phyloP scores from a whole-genome alignment of 37 sponge, comb jelly and placozoan genomes.

The Spongia lamella region DNA sequence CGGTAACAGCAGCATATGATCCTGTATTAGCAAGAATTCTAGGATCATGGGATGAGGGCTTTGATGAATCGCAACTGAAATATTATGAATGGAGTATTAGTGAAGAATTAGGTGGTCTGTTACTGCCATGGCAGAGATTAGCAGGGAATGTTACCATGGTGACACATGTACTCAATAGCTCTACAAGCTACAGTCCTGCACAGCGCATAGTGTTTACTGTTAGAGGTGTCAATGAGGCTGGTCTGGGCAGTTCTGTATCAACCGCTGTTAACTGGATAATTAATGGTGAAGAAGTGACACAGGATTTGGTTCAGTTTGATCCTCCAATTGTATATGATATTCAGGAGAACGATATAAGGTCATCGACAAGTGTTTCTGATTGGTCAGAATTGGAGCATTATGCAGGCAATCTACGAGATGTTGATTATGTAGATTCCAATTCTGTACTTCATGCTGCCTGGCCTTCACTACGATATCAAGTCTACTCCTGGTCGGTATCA shows the following conservation, averaged over 20 bases:
- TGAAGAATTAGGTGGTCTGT: neutral
- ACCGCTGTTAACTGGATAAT: neutral
- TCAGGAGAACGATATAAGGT: neutral
- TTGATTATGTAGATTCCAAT: conserved; percentile 41
- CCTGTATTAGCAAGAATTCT: conserved; percentile 23
- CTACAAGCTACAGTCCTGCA: neutral
- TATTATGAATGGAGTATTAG: conserved; percentile 58
- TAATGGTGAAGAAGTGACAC: conserved; percentile 7
- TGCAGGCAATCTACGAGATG: conserved; percentile 11
- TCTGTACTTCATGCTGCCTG: conserved; percentile 55
- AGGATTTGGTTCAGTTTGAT: neutral
- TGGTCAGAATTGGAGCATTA: conserved; percentile 32
- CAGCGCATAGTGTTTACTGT: conserved; percentile 14
- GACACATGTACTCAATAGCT: no score
- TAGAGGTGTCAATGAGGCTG: conserved; percentile 31
- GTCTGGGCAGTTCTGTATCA: neutral
- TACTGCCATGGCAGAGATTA: conserved; percentile 32
- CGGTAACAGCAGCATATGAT: conserved; percentile 33
- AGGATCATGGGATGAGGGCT: conserved; percentile 33
- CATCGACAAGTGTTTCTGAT: neutral
- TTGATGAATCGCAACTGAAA: conserved; percentile 2
- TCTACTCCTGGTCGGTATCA: conserved; percentile 62
- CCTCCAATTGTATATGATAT: conserved; percentile 49
- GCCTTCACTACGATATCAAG: conserved; percentile 55
- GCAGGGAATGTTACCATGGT: neutral